Conservation (phyloP, 2,113 vertebrate species). For the Okapia johnstoni region DNA sequence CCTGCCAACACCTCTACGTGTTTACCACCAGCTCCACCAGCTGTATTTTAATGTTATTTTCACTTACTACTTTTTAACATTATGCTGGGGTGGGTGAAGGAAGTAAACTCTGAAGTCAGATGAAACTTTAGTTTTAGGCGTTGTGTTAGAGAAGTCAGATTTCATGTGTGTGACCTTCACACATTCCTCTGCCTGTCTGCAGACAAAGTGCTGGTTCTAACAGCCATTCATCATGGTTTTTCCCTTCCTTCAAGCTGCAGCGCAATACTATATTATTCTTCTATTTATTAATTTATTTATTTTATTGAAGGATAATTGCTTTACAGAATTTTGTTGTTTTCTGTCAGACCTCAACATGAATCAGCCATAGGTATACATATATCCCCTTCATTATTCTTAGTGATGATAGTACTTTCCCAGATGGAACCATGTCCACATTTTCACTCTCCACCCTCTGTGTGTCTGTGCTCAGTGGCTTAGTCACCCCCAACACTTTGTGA, state of each 20-base stretch:
- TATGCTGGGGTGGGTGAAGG: not conserved
- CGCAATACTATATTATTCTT: not conserved
- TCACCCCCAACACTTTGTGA: not conserved
- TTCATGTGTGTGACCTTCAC: not conserved
- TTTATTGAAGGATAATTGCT: not conserved
- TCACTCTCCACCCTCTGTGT: not conserved
- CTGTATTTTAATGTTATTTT: not conserved
- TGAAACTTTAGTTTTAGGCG: not conserved
- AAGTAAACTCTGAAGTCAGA: not conserved
- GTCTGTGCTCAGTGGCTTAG: not conserved
- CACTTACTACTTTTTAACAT: not conserved
- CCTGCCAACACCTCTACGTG: not conserved
- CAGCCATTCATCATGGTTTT: not conserved
- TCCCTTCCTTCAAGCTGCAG: not conserved
- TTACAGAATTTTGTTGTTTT: not conserved
- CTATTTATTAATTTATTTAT: not conserved
- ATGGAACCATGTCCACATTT: not conserved
- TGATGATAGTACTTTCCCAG: not conserved
- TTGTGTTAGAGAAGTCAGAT: not conserved
- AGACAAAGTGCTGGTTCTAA: not conserved
- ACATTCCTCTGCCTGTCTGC: not conserved
- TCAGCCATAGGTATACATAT: not conserved
- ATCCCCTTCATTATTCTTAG: not conserved
- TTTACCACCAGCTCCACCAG: not conserved
- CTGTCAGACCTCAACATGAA: not conserved